Conservation (phyloP, 2,797 vertebrate genomes). For the Gallirallus australis region DNA sequence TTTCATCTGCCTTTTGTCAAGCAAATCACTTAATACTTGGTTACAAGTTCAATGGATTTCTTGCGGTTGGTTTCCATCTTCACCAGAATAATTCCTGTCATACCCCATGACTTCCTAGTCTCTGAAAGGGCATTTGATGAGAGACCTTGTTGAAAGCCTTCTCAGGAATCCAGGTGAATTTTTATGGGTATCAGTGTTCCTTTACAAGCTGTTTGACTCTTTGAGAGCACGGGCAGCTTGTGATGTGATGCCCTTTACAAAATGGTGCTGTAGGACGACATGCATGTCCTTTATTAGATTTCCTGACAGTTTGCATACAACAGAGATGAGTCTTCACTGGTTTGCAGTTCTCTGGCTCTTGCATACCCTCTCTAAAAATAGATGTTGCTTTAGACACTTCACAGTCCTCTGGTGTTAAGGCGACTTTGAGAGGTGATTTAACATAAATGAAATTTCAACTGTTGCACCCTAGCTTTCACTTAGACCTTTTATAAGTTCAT, state of each 20-base stretch:
- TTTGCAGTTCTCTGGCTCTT: not conserved
- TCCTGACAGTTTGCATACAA: not conserved
- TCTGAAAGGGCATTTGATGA: not conserved
- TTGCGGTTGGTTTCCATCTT: not conserved
- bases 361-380: constrained; percentile 16
- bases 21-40: not conserved
- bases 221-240: not conserved
- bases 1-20: not conserved
- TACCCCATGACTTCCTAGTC: not conserved
- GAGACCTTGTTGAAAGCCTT: not conserved
- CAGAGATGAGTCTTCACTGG: not conserved
- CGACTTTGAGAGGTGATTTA: not conserved
- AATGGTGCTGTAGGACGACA: not conserved
- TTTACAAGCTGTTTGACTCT: not conserved
- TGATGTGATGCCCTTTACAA: not conserved
- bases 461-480: not conserved
- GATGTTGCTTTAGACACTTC: not conserved
- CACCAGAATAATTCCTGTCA: not conserved
- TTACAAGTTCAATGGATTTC: not conserved
- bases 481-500: not conserved
- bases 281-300: not conserved
- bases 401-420: not conserved
- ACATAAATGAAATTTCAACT: not conserved
- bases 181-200: not conserved
- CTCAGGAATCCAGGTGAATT: not conserved